Evolutionary conservation across 2,888 invertebrate genomes (phyloP).

Genomic region (Cryptus armator): DNA sequence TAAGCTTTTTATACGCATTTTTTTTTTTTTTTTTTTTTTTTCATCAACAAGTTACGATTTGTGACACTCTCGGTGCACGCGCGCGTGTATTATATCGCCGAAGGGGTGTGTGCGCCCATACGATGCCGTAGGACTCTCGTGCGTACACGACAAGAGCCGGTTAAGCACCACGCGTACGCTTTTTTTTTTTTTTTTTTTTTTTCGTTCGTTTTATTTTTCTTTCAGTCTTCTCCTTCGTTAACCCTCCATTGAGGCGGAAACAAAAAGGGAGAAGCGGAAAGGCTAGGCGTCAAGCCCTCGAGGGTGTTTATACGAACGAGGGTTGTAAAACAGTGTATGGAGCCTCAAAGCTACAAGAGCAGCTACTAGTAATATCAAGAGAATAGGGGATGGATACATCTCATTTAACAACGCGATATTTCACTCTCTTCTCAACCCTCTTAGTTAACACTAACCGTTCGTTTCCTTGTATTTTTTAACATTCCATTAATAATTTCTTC

Average conservation of each 20-base stretch:
- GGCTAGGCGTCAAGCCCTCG: conserved; percentile 31
- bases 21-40: conserved; percentile 36
- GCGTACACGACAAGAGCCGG: conserved; percentile 9
- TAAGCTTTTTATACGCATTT: neutral
- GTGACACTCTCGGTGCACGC: conserved; percentile 3
- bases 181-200: neutral
- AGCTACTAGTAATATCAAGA: conserved; percentile 26
- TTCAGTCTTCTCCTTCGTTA: conserved; percentile 56
- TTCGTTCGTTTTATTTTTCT: neutral
- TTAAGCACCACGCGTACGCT: neutral
- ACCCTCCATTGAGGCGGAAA: conserved; percentile 48
- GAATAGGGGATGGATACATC: conserved; percentile 4
- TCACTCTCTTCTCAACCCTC: neutral
- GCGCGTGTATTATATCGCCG: neutral
- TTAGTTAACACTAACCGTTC: neutral
- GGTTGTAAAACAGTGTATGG: conserved; percentile 13
- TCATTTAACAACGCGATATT: conserved; percentile 2
- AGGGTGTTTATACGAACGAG: conserved; percentile 30
- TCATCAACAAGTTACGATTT: conserved; percentile 10
- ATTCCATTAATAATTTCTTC: neutral
- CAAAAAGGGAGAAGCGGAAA: conserved; percentile 35
- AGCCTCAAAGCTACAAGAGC: conserved; percentile 29
- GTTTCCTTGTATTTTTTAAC: neutral
- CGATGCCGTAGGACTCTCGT: conserved; percentile 8
- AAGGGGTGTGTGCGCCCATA: neutral